These are phyloP conservation scores for Criorhina ranunculi DNA, from an alignment of 2,888 invertebrate genomes.

Conservation along the genomic window DNA sequence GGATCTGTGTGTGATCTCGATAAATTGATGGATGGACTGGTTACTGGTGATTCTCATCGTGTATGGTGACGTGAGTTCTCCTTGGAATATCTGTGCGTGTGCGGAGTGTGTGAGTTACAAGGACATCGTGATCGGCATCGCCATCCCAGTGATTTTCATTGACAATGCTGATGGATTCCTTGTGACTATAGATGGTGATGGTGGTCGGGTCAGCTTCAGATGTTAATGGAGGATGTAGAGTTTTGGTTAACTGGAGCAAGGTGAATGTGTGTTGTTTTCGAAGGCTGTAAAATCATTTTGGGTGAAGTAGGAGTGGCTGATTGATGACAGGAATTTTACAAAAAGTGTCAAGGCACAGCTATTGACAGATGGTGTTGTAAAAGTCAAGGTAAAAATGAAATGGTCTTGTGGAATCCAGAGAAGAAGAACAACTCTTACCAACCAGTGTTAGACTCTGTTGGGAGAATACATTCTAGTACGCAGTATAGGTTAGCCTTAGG, in stretches of 20 bases:
- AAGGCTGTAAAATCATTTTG: slow-evolving; percentile 1
- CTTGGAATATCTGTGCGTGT: slow-evolving; percentile 23
- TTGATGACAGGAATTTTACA: slow-evolving; percentile 1
- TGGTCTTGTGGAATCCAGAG: background rate
- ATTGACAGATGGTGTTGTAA: background rate
- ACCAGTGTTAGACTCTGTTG: too few relatives aligned
- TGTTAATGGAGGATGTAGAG: slow-evolving; percentile 32
- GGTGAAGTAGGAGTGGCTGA: slow-evolving; percentile 4
- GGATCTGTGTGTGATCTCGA: slow-evolving; percentile 59
- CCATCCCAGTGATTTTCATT: slow-evolving; percentile 49
- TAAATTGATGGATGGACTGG: slow-evolving; percentile 59
- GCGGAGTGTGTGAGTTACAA: slow-evolving; percentile 41
- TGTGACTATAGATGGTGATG: slow-evolving; percentile 59
- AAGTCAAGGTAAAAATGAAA: background rate
- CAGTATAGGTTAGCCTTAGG: too few relatives aligned
- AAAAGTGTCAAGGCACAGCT: background rate
- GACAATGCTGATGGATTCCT: slow-evolving; percentile 67
- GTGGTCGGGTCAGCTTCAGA: background rate
- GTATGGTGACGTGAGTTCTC: slow-evolving; percentile 56
- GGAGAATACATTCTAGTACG: too few relatives aligned
- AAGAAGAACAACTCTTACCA: too few relatives aligned
- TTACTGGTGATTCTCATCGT: slow-evolving; percentile 26
- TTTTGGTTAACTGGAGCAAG: slow-evolving; percentile 56
- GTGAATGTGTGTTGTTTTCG: slow-evolving; percentile 24
- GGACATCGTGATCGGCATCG: slow-evolving; percentile 58